Evolutionary conservation across 2,797 vertebrate species (phyloP).

Genomic region (Sardinella longiceps): DNA sequence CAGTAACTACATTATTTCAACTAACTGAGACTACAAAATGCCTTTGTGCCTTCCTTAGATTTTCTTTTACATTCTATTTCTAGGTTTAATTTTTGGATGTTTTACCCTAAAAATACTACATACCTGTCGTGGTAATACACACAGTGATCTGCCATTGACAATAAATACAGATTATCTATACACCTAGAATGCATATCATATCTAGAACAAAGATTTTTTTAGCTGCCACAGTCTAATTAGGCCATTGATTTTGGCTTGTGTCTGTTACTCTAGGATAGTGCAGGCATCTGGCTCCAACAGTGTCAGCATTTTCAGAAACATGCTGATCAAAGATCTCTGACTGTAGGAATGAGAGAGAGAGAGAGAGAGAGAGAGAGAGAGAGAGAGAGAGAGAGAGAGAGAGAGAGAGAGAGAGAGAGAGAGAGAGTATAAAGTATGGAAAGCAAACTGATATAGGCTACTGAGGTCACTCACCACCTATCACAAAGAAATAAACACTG

Average conservation of each 20-base stretch:
- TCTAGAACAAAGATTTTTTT: not conserved
- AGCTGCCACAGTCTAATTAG: not conserved
- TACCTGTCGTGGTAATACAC: too few relatives aligned
- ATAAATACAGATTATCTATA: not conserved
- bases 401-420: too few relatives aligned
- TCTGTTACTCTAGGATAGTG: not conserved
- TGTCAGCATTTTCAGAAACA: conserved; percentile 1
- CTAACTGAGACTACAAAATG: too few relatives aligned
- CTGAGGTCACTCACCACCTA: not conserved
- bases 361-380: too few relatives aligned
- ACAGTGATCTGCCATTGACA: not conserved
- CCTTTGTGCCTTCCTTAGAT: too few relatives aligned
- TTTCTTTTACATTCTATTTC: too few relatives aligned
- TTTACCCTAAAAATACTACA: too few relatives aligned
- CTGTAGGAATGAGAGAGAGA: too few relatives aligned
- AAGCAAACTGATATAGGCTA: not conserved
- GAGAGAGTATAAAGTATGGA: not conserved
- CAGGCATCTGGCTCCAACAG: not conserved
- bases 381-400: too few relatives aligned
- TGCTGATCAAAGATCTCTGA: conserved; percentile 19
- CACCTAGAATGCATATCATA: not conserved
- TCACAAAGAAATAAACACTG: not conserved
- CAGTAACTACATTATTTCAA: too few relatives aligned
- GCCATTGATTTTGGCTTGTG: conserved; percentile 7
- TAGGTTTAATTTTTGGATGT: too few relatives aligned